phyloP scores from a whole-genome alignment of 2,888 invertebrate genomes.

The Tiliacea citrago region DNA sequence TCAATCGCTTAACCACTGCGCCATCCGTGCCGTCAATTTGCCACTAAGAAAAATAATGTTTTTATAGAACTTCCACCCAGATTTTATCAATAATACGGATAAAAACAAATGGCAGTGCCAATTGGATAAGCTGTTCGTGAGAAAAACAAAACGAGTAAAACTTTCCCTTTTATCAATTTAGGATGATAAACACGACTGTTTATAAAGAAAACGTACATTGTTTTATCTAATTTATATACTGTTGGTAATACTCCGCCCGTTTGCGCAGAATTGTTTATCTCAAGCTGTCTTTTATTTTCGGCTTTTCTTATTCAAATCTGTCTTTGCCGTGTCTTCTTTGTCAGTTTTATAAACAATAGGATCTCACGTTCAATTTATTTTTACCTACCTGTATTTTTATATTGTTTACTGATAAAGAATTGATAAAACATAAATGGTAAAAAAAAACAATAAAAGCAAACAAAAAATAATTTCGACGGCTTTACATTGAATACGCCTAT shows the following conservation, averaged over 20 bases:
- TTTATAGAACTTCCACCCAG: conserved; percentile 10
- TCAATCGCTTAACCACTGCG: too few relatives aligned
- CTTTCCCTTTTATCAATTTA: conserved; percentile 39
- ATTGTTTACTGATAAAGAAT: not conserved
- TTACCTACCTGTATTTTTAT: not conserved
- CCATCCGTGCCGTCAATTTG: too few relatives aligned
- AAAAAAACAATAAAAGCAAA: not conserved
- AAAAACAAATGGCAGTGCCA: conserved; percentile 37
- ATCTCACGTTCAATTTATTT: conserved; percentile 19
- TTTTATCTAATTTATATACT: conserved; percentile 57
- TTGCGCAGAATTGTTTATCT: conserved; percentile 44
- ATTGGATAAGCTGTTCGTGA: conserved; percentile 39
- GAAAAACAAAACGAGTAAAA: conserved; percentile 38
- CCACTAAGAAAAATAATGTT: conserved; percentile 11
- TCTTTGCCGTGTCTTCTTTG: conserved; percentile 32
- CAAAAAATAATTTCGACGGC: not conserved
- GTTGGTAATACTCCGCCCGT: conserved; percentile 34
- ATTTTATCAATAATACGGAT: conserved; percentile 40
- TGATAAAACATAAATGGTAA: not conserved
- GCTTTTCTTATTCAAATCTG: conserved; percentile 53
- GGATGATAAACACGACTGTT: conserved; percentile 42
- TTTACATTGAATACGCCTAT: not conserved
- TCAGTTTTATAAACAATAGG: conserved; percentile 12
- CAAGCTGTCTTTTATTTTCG: conserved; percentile 32
- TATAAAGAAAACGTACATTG: conserved; percentile 49